Conservation (phyloP, 2,888 invertebrate genomes). For the Agriopis aurantiaria region DNA sequence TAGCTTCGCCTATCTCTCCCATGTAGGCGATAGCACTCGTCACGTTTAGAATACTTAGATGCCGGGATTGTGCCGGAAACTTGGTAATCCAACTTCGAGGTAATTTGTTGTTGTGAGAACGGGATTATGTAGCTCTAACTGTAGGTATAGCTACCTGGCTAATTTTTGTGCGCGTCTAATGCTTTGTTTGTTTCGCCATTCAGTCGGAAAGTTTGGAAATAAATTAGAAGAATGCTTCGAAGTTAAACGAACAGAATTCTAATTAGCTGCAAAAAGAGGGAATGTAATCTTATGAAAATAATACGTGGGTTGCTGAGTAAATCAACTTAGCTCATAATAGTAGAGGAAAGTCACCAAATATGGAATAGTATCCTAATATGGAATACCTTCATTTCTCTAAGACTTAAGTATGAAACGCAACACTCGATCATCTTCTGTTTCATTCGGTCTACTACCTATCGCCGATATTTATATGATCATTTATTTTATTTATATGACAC, state of each 20-base stretch:
- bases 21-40: constrained; percentile 21
- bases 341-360: too few relatives aligned
- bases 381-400: too few relatives aligned
- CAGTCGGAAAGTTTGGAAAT: constrained; percentile 14
- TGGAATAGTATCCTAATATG: too few relatives aligned
- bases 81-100: constrained; percentile 47
- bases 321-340: too few relatives aligned
- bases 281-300: neutral
- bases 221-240: constrained; percentile 8
- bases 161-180: constrained; percentile 30
- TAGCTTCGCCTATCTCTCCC: constrained; percentile 3
- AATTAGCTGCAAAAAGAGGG: neutral
- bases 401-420: too few relatives aligned
- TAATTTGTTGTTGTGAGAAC: constrained; percentile 53
- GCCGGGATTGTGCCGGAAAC: constrained; percentile 43
- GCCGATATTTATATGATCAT: too few relatives aligned
- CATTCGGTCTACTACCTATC: too few relatives aligned
- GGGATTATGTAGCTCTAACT: constrained; percentile 43
- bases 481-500: too few relatives aligned
- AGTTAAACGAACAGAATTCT: constrained; percentile 4
- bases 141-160: constrained; percentile 29
- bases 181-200: constrained; percentile 22
- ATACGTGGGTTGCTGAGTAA: neutral
- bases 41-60: constrained; percentile 44
- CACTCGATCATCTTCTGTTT: too few relatives aligned